Conservation (phyloP, 2,888 invertebrate genomes). For the Octodonta nipae region DNA sequence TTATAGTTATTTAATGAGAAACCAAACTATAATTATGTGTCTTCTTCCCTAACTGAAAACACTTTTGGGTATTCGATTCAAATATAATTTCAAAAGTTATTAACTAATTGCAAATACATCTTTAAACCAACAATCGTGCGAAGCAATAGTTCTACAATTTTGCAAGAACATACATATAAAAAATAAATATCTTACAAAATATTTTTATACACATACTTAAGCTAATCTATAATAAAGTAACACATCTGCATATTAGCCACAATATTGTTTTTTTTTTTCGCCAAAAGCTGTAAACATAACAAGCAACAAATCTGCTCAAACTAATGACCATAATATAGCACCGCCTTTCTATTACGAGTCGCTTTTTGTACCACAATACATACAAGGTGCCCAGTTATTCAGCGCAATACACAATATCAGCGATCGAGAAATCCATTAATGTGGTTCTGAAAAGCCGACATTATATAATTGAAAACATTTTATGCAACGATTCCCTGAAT, state of each 20-base stretch:
- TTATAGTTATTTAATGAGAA: too few species aligned
- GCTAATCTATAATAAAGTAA: constrained; percentile 18
- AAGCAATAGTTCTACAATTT: constrained; percentile 15
- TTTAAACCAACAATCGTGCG: constrained; percentile 33
- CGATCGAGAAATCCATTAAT: too few species aligned
- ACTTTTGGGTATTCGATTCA: too few species aligned
- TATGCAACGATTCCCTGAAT: neutral
- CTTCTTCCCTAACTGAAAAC: too few species aligned
- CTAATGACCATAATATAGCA: constrained; percentile 26
- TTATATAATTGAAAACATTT: too few species aligned
- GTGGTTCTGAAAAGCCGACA: too few species aligned
- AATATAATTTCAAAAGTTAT: too few species aligned
- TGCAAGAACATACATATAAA: constrained; percentile 14
- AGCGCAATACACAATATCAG: too few species aligned
- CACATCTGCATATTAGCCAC: neutral
- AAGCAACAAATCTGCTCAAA: constrained; percentile 26
- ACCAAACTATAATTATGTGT: too few species aligned
- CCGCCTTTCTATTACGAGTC: constrained; percentile 22
- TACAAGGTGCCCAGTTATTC: constrained; percentile 4
- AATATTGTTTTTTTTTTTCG: constrained; percentile 8
- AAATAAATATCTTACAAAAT: constrained; percentile 27
- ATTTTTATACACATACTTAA: constrained; percentile 28
- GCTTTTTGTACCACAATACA: constrained; percentile 7
- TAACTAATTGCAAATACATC: constrained; percentile 28
- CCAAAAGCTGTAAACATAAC: constrained; percentile 20